Base-by-base conservation (phyloP, 2,113 vertebrate species). In the Menidia beryllina region DNA sequence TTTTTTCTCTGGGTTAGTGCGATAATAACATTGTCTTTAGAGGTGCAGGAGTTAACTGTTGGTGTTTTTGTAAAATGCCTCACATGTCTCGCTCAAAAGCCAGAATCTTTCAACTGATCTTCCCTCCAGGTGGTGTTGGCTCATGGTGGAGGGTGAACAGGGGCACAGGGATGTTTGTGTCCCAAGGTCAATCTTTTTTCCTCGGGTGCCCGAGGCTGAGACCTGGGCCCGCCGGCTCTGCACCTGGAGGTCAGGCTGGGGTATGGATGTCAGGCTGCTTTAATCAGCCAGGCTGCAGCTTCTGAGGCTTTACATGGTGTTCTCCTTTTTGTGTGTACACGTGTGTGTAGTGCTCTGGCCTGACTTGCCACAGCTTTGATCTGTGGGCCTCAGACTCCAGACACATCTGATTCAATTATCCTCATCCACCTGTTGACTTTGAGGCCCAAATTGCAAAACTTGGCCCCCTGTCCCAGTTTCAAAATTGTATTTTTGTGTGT, bases 331-430 rank as follows among this genome's bases (percentile, higher is more conserved):
- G 69, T 72, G 71, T 77, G 64, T 63, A 67, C 36, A 63, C 0
- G 54, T 69, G 66, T 76, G 76, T 71, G 81, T 65, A 73, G 62
- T 3, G 71, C 72, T 74, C 73, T 86, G 86, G 82, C 87, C 78
- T 85, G 86, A 86, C 86, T 82, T 90, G 80, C 85, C 68, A 82
- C 61, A 51, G 79, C 86, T 92, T 93, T 94, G 92, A 93, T 94
- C 91, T 91, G 74, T 52, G 82, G 77, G 84, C 85, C 90, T 85
- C 86, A 88, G 84, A 91, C 89, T 91, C 77, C 84, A 88, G 91
- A 89, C 86, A 88, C 86, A 91, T 93, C 91, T 91, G 88, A 92
- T 92, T 93, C 91, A 93, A 93, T 93, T 94, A 94, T 91, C 91
- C 79, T 91, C 83, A 85, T 91, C 92, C 93, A 94, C 93, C 93